These are phyloP conservation scores for Abrostola triplasia DNA, from an alignment of 2,888 invertebrate species.

Conservation along the genomic window DNA sequence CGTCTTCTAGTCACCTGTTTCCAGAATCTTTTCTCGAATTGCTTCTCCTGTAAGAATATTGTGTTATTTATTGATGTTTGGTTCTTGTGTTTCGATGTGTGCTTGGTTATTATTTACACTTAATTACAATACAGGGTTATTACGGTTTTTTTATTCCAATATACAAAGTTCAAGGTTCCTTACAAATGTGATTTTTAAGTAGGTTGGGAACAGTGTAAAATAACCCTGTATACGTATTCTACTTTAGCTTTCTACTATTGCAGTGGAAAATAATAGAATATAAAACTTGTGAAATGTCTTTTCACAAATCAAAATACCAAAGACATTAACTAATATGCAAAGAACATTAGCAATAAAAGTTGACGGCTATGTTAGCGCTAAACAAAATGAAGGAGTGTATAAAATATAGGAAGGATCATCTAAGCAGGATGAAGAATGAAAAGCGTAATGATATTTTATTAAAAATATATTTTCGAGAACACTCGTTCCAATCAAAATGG, in stretches of 20 bases:
- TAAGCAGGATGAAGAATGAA: constrained; percentile 82
- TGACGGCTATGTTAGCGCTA: constrained; percentile 31
- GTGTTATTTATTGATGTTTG: constrained; percentile 49
- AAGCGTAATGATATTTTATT: constrained; percentile 82
- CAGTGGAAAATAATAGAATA: constrained; percentile 35
- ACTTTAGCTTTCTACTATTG: constrained; percentile 24
- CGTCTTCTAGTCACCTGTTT: constrained; percentile 93
- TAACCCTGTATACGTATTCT: constrained; percentile 44
- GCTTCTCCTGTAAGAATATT: constrained; percentile 90
- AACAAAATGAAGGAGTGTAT: constrained; percentile 46
- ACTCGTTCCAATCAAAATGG: constrained; percentile 82
- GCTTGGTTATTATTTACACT: constrained; percentile 5
- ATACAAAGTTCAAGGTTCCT: neutral
- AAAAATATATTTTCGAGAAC: constrained; percentile 85
- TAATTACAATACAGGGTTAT: constrained; percentile 49
- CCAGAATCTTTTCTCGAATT: constrained; percentile 93
- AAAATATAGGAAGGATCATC: constrained; percentile 65
- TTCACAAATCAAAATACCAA: constrained; percentile 21
- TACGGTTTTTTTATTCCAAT: neutral
- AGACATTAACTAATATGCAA: constrained; percentile 43
- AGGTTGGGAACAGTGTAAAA: constrained; percentile 19
- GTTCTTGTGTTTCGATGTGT: constrained; percentile 7
- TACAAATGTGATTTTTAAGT: neutral
- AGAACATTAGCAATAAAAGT: constrained; percentile 50
- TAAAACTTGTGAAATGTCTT: constrained; percentile 35